Conservation (phyloP, 2,797 vertebrate species). For the Cuculus canorus region DNA sequence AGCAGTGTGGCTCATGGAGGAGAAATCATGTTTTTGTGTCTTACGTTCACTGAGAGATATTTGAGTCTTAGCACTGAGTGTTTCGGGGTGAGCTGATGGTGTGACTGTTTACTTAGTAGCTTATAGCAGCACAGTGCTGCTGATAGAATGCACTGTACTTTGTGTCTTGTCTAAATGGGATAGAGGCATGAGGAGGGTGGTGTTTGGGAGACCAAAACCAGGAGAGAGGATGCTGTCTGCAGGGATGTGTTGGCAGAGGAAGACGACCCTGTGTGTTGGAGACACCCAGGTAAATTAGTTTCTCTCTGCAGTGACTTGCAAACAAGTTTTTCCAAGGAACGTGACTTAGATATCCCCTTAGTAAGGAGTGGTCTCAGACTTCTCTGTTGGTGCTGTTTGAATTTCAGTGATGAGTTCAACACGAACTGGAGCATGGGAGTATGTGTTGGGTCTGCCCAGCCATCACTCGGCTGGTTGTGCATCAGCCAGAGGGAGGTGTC, state of each 20-base stretch:
- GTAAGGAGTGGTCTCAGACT: not conserved
- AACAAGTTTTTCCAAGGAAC: not conserved
- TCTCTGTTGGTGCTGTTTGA: not conserved
- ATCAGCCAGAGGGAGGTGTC: not conserved
- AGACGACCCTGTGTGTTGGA: not conserved
- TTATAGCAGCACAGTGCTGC: no score
- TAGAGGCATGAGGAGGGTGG: not conserved
- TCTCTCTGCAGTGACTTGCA: not conserved
- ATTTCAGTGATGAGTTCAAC: not conserved
- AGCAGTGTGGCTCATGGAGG: accelerated
- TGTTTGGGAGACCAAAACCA: not conserved
- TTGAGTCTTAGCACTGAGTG: not conserved
- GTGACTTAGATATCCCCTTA: not conserved
- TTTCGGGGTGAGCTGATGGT: not conserved
- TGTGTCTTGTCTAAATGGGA: not conserved
- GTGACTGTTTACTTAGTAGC: not conserved
- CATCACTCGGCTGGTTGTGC: not conserved
- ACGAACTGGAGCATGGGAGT: not conserved
- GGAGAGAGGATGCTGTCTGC: not conserved
- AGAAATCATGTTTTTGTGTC: not conserved
- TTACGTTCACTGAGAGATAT: not conserved
- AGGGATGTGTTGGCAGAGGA: not conserved
- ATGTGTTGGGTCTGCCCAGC: not conserved
- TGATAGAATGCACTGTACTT: not conserved
- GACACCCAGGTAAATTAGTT: not conserved